These are phyloP conservation scores for Hypocryptadius cinnamomeus DNA, from an alignment of 2,113 vertebrate genomes.

Conservation along the genomic window DNA sequence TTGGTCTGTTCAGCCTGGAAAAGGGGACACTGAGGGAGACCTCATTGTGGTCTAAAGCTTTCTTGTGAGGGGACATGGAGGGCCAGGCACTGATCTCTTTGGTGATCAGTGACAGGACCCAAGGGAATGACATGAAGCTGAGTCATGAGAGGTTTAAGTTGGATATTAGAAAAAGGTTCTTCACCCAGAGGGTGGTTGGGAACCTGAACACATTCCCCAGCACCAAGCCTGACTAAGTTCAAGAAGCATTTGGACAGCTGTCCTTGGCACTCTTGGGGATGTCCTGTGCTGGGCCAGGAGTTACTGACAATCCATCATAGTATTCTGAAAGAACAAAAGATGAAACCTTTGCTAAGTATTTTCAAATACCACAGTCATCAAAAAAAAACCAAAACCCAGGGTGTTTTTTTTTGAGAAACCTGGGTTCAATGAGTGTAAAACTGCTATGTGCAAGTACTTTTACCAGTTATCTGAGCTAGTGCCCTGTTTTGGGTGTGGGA, in stretches of 20 bases:
- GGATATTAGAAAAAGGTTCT: background rate
- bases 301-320: background rate
- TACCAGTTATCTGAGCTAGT: background rate
- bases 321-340: background rate
- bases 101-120: no score
- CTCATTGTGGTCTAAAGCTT: background rate
- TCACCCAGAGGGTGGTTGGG: background rate
- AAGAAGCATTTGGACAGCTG: background rate
- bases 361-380: background rate
- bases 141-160: background rate
- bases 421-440: background rate
- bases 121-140: background rate
- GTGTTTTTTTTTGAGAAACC: background rate
- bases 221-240: background rate
- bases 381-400: rapidly evolving
- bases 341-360: background rate
- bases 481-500: background rate
- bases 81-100: background rate
- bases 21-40: background rate
- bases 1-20: background rate
- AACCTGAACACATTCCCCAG: background rate
- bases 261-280: background rate
- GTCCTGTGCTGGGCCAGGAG: background rate
- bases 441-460: background rate
- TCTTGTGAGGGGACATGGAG: background rate